Conservation (phyloP, 2,113 vertebrate genomes). For the Macheiramphus alcinus region DNA sequence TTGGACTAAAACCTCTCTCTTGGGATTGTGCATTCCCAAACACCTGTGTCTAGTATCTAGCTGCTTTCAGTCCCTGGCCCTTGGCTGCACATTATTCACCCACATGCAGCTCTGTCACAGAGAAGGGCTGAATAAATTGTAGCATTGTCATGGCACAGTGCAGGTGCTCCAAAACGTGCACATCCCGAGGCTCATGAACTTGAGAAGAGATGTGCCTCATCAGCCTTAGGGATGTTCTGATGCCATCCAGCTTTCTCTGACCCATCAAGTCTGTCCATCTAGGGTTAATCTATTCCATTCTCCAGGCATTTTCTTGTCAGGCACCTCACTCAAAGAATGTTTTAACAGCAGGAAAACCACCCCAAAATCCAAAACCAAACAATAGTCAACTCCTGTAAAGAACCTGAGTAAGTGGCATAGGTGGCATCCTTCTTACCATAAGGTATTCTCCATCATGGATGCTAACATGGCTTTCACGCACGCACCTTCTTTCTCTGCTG, state of each 20-base stretch:
- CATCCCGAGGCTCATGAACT: neutral
- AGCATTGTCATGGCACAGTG: neutral
- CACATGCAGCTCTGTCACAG: neutral
- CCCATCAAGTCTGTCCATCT: neutral
- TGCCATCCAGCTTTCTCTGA: neutral
- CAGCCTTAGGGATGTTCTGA: neutral
- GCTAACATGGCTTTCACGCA: neutral
- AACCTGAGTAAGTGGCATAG: neutral
- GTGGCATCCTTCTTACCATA: neutral
- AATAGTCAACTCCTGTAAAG: neutral
- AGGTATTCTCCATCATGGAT: neutral
- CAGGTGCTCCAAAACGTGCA: neutral
- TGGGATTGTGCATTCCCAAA: neutral
- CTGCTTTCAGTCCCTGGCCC: neutral
- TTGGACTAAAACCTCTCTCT: neutral
- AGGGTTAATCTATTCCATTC: neutral
- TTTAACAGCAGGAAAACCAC: neutral
- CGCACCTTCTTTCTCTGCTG: neutral
- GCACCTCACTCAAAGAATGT: neutral
- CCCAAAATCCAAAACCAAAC: neutral
- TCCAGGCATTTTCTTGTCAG: neutral
- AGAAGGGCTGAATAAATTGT: neutral
- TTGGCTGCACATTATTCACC: neutral
- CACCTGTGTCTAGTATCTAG: neutral
- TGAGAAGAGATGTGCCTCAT: neutral